Base-by-base conservation (phyloP, 53 echinoderm and acorn worm genomes). In the Actinopyga echinites region DNA sequence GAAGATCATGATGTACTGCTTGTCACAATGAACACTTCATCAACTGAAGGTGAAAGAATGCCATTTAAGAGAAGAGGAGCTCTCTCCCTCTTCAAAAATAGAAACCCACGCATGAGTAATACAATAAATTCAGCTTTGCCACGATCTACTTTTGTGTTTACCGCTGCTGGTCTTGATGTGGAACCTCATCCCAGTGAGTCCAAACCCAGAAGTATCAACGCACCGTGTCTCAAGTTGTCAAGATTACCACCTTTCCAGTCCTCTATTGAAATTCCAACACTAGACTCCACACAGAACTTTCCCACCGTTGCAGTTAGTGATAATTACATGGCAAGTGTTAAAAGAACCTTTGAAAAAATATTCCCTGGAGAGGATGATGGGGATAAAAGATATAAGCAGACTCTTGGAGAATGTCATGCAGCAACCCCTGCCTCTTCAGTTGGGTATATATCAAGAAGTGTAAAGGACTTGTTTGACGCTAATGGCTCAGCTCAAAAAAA, bases 261-360 rank as follows among this genome's bases (percentile, higher is more conserved):
- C 0, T 23, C 26, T 71, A 8, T 22, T 68, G 20, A 68, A 22
- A 21, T 38, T 20, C 65, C 32, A 11, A 25, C 7, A 10, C 6
- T 40, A 17, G 44, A 44, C n/a, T 24, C n/a, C 20, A 10, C 68
- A 4, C 35, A n/a, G 28, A 23, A 42, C 36, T 44, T 40, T 71
- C 71, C 71, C 40, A 71, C 31, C 26, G 77, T 30, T 55, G 5
- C 77, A 53, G 56, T 77, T 26, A 77, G 30, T 20, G 25, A 55
- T 21, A 55, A 12, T 33, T 77, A 77, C 56, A 77, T 77, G 77
- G 77, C 77, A 53, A 77, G 30, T 77, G 55, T 77, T 2, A 77
- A 77, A 43, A 77, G 77, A 54, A 77, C 15, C 25, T 77, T 77
- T 77, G 77, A 77, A 32, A 26, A 77, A 30, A 77, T 77, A 23